Evolutionary conservation across 2,797 vertebrate species (phyloP), one percentile per base, ranked within the genome.

Genomic region (Falco rusticolus): DNA sequence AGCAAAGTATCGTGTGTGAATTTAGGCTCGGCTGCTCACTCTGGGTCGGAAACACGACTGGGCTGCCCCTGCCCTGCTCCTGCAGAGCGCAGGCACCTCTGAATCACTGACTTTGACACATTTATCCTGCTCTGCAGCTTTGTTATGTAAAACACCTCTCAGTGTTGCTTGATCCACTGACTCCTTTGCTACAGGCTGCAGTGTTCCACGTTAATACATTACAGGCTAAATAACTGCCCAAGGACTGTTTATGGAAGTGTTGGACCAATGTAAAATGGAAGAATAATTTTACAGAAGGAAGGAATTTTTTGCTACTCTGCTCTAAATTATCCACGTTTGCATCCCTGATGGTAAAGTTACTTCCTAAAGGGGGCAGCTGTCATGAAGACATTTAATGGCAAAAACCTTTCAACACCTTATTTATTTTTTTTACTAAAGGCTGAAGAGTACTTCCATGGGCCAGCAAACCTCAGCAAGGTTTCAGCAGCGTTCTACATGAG

Each of bases 201-300:
- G 81, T 29, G 70, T 77, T 95, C 70, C 81, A 37, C 54, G 13
- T 76, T 63, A 91, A 89, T 41, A 33, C 5, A 39, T 66, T 54
- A 68, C 71, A 64, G 87, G 84, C 80, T 65, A 85, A 82, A 34
- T 51, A 51, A 33, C 71, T 75, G 93, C 84, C 2, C 16, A 66
- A 70, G 84, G 87, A 65, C 71, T 70, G 87, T 57, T 93, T 59
- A 39, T 82, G 70, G 41, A 71, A 86, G 61, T 24, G 53, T 29
- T 82, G 84, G 71, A 75, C 64, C n/a, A 28, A 66, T 71, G 61
- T 39, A 75, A 88, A 94, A 93, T 31, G 57, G 85, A 88, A 66
- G 63, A 66, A 76, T 79, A 88, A 94, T 89, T 89, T 76, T 68
- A 93, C 76, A 86, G 87, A 82, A 86, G 87, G 90, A 93, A 82